Evolutionary conservation across 1,140 invertebrate genomes (phyloP).

Genomic region (Tetranychus cinnabarinus): DNA sequence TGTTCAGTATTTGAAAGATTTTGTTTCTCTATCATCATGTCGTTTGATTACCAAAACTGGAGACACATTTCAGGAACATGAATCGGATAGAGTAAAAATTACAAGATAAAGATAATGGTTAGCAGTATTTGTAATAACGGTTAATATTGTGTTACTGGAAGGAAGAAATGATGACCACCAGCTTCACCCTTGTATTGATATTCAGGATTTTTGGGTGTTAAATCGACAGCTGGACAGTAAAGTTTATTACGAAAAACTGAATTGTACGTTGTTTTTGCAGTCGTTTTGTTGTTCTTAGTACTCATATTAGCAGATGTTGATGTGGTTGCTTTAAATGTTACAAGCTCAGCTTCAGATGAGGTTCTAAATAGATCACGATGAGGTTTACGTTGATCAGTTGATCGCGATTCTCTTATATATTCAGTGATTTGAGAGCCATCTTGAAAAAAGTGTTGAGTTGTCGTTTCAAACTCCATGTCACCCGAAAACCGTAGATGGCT

Average conservation of each 20-base stretch:
- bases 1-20: too few relatives aligned
- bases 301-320: too few relatives aligned
- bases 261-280: neutral
- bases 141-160: neutral
- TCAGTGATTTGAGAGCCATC: neutral
- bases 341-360: neutral
- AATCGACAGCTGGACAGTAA: neutral
- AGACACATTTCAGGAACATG: too few relatives aligned
- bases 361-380: neutral
- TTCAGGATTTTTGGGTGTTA: neutral
- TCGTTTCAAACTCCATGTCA: neutral
- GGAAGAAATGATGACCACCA: neutral
- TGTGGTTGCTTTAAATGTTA: neutral
- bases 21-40: too few relatives aligned
- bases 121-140: too few relatives aligned
- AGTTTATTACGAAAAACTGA: neutral
- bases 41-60: too few relatives aligned
- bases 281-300: neutral
- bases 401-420: too few relatives aligned
- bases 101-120: too few relatives aligned
- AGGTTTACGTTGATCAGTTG: neutral
- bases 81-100: too few relatives aligned
- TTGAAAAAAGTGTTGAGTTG: neutral
- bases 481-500: neutral
- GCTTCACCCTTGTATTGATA: neutral